These are phyloP conservation scores for Sebastes dallii DNA, from an alignment of 2,797 vertebrate species.

Conservation along the genomic window DNA sequence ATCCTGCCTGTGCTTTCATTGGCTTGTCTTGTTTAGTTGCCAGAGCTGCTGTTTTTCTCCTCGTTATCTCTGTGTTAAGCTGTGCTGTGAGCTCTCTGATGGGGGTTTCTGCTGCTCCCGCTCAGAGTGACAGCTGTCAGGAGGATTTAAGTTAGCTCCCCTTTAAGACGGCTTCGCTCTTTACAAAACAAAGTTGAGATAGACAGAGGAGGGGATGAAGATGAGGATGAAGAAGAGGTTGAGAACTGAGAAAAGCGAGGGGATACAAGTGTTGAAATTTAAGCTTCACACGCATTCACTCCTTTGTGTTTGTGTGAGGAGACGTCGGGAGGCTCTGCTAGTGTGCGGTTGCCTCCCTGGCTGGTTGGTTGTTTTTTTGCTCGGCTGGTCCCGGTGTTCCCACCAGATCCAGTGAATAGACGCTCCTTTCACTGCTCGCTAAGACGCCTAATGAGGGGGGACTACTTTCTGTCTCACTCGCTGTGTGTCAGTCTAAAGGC, in stretches of 20 bases:
- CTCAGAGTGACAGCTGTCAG: conserved; percentile 53
- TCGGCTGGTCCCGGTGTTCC: conserved; percentile 58
- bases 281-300: conserved; percentile 43
- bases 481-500: conserved; percentile 17
- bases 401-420: conserved; percentile 60
- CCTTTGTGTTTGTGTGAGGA: conserved; percentile 40
- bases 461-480: conserved; percentile 35
- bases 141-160: conserved; percentile 27
- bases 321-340: neutral
- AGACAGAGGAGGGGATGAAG: conserved; percentile 5
- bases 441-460: conserved; percentile 70
- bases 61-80: neutral
- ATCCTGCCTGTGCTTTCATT: neutral
- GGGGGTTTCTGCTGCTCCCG: neutral
- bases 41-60: neutral
- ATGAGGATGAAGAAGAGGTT: neutral
- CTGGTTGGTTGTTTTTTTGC: conserved; percentile 48
- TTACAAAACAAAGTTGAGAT: neutral
- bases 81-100: neutral
- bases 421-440: conserved; percentile 42
- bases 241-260: neutral
- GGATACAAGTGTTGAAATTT: conserved; percentile 15
- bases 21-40: neutral
- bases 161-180: conserved; percentile 3
- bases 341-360: conserved; percentile 24